These are phyloP conservation scores for Guaruba guarouba DNA, from an alignment of 2,113 vertebrate species.

Conservation along the genomic window DNA sequence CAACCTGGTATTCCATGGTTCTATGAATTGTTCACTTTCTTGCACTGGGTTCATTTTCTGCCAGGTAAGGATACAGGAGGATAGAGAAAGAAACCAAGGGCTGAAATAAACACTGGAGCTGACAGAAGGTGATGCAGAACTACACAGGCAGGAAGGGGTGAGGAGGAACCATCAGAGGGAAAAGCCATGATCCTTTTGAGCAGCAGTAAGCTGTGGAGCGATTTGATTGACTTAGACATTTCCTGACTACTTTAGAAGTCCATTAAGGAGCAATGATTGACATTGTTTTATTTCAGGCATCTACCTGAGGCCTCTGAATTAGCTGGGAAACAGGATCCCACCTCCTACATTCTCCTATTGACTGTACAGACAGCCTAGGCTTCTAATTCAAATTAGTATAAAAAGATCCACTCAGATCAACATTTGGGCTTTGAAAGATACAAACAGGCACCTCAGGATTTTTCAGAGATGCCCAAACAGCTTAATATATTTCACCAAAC, in stretches of 20 bases:
- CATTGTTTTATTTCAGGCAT: slow-evolving; percentile 22
- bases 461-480: neutral
- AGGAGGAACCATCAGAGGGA: neutral
- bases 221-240: slow-evolving; percentile 31
- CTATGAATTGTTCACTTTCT: neutral
- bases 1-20: neutral
- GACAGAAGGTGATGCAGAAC: neutral
- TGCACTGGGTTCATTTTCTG: neutral
- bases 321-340: slow-evolving; percentile 3
- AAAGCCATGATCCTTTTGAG: neutral
- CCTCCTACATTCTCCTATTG: neutral
- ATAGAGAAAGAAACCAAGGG: neutral
- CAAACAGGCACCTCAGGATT: neutral
- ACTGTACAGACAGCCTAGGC: neutral
- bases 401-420: neutral
- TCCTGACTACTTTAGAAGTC: slow-evolving; percentile 56
- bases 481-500: neutral
- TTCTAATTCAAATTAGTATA: neutral
- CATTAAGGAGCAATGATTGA: slow-evolving; percentile 57
- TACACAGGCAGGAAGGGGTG: neutral
- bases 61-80: neutral
- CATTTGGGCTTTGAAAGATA: neutral
- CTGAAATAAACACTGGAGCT: neutral
- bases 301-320: slow-evolving; percentile 55
- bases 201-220: slow-evolving; percentile 2